phyloP scores from a whole-genome alignment of 2,888 invertebrate genomes.

The Xestia ashworthii region DNA sequence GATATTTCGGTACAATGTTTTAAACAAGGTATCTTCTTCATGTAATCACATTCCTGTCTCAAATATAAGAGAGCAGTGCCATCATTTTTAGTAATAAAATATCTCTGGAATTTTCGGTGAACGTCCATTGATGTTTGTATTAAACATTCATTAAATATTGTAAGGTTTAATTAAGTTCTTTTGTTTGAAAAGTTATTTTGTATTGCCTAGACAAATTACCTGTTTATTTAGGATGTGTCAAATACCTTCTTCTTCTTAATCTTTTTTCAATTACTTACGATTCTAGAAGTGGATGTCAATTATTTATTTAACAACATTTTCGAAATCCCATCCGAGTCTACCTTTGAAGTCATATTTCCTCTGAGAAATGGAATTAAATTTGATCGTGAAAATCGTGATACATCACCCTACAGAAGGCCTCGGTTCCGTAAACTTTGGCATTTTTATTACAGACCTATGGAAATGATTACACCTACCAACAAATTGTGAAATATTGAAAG shows the following conservation, averaged over 20 bases:
- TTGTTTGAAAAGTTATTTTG: background rate
- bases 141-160: slow-evolving; percentile 18
- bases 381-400: slow-evolving; percentile 51
- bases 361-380: slow-evolving; percentile 54
- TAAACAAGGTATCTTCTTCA: slow-evolving; percentile 59
- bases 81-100: slow-evolving; percentile 55
- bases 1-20: slow-evolving; percentile 59
- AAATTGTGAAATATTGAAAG: slow-evolving; percentile 38
- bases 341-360: slow-evolving; percentile 46
- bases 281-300: background rate
- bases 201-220: background rate
- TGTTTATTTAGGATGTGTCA: background rate
- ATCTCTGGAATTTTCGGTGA: slow-evolving; percentile 47
- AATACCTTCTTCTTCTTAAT: background rate
- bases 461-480: slow-evolving; percentile 41
- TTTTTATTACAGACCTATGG: slow-evolving; percentile 53
- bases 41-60: slow-evolving; percentile 64
- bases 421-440: slow-evolving; percentile 40
- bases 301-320: slow-evolving; percentile 24
- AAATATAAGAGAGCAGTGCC: slow-evolving; percentile 54
- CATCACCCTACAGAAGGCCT: slow-evolving; percentile 33
- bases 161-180: background rate
- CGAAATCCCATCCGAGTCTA: slow-evolving; percentile 1
- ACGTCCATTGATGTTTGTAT: slow-evolving; percentile 32
- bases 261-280: background rate